Evolutionary conservation across 1,140 invertebrate species (phyloP).

Genomic region (Harpegnathos saltator): DNA sequence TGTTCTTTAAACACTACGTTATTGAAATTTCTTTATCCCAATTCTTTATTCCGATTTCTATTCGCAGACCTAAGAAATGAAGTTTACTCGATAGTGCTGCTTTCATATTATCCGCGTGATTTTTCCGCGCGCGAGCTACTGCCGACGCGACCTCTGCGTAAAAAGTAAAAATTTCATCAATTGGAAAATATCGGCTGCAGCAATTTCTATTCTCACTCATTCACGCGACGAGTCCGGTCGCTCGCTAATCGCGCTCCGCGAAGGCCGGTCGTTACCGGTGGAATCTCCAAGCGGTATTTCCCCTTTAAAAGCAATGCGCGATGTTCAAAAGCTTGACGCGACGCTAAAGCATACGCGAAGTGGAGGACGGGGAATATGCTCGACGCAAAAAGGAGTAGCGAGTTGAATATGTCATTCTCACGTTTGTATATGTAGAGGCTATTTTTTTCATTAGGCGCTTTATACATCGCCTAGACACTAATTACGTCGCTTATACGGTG

Average conservation of each 20-base stretch:
- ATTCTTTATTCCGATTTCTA: too few species aligned
- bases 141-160: neutral
- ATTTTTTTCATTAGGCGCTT: constrained; percentile 65
- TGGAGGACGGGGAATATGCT: constrained; percentile 19
- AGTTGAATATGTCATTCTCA: constrained; percentile 61
- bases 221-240: neutral
- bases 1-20: neutral
- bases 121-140: constrained; percentile 13
- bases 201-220: constrained; percentile 17
- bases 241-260: constrained; percentile 20
- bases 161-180: constrained; percentile 17
- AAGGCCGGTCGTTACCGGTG: neutral
- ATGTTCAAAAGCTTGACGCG: constrained; percentile 27
- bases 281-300: constrained; percentile 34
- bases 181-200: neutral
- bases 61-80: too few species aligned
- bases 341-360: constrained; percentile 20
- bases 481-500: constrained; percentile 50
- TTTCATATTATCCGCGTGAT: neutral
- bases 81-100: too few species aligned
- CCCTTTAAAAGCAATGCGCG: constrained; percentile 66
- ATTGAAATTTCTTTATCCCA: neutral
- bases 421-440: constrained; percentile 26
- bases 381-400: constrained; percentile 48
- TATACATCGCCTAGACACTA: constrained; percentile 36